A percentile compares a stretch with the other conserved stretches of the same genome.
Evolutionary conservation across 2,888 invertebrate species (phyloP).

Genomic region (Bedellia somnulentella): DNA sequence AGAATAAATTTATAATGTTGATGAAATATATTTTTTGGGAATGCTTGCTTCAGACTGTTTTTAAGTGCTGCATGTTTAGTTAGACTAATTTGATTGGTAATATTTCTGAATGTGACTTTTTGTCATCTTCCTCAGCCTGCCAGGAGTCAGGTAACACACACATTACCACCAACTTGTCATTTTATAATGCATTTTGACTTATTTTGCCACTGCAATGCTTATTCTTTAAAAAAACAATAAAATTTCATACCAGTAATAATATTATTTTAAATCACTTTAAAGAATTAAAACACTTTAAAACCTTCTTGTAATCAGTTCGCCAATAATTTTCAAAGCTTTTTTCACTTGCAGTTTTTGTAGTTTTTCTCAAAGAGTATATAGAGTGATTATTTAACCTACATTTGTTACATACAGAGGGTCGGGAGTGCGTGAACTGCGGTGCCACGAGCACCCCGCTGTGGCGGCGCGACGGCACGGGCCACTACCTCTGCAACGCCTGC

Average conservation of each 20-base stretch:
- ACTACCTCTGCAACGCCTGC: constrained; percentile 98
- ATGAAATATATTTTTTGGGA: neutral
- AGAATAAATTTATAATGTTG: neutral
- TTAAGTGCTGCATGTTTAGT: constrained; percentile 29
- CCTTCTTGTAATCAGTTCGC: neutral
- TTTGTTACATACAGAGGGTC: constrained; percentile 80
- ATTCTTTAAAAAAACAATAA: neutral
- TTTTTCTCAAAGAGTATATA: no score
- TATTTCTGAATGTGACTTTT: constrained; percentile 60
- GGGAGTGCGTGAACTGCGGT: constrained; percentile 99
- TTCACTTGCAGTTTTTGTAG: neutral
- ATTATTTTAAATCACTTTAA: neutral
- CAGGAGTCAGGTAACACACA: constrained; percentile 57
- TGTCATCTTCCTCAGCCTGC: constrained; percentile 61
- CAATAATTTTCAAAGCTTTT: neutral
- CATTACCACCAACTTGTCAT: constrained; percentile 11
- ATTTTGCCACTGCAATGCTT: neutral
- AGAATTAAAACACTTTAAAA: neutral
- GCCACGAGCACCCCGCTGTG: constrained; percentile 97
- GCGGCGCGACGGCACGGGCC: constrained; percentile 97
- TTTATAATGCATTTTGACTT: neutral
- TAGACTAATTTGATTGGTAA: constrained; percentile 47
- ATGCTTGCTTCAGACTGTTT: neutral
- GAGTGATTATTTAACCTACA: no score
- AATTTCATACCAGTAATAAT: neutral